These are phyloP conservation scores for Phalera bucephala DNA, from an alignment of 2,888 invertebrate genomes.

Conservation along the genomic window DNA sequence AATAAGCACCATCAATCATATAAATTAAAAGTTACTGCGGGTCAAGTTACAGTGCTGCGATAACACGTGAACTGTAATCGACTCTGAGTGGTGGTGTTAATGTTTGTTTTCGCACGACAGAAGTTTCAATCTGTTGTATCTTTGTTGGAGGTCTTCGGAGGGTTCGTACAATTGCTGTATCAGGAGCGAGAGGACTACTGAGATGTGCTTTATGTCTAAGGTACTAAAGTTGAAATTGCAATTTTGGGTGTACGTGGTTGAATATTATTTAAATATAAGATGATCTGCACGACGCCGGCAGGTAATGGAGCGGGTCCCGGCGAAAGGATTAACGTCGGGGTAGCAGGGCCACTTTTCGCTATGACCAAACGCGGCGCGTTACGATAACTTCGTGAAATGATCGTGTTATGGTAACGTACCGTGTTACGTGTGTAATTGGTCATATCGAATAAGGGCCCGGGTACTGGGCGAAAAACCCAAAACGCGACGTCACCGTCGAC, in stretches of 20 bases:
- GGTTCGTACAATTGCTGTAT: slow-evolving; percentile 28
- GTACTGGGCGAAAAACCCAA: too few relatives aligned
- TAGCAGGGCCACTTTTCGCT: slow-evolving; percentile 4
- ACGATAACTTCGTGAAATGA: too few relatives aligned
- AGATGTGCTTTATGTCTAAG: neutral
- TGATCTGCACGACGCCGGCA: slow-evolving; percentile 16
- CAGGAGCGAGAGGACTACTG: slow-evolving; percentile 2
- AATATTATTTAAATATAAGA: slow-evolving; percentile 33
- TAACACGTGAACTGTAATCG: slow-evolving; percentile 11
- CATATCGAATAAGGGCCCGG: too few relatives aligned
- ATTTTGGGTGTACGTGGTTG: slow-evolving; percentile 8
- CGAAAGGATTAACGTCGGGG: slow-evolving; percentile 20
- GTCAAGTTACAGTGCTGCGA: slow-evolving; percentile 11
- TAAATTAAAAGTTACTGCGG: slow-evolving; percentile 20
- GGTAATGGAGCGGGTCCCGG: slow-evolving; percentile 17
- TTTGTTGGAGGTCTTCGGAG: slow-evolving; percentile 22
- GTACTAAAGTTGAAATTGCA: slow-evolving; percentile 12
- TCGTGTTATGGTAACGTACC: too few relatives aligned
- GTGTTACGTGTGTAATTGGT: too few relatives aligned
- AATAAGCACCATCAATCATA: slow-evolving; percentile 20
- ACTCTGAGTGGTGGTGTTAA: slow-evolving; percentile 8
- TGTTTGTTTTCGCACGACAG: slow-evolving; percentile 15
- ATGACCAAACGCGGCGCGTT: too few relatives aligned
- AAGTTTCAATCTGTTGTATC: slow-evolving; percentile 19
- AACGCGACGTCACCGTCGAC: slow-evolving; percentile 2